Base-by-base conservation (phyloP, 1,140 invertebrate species). In the Pygmarrhopalites habei region DNA sequence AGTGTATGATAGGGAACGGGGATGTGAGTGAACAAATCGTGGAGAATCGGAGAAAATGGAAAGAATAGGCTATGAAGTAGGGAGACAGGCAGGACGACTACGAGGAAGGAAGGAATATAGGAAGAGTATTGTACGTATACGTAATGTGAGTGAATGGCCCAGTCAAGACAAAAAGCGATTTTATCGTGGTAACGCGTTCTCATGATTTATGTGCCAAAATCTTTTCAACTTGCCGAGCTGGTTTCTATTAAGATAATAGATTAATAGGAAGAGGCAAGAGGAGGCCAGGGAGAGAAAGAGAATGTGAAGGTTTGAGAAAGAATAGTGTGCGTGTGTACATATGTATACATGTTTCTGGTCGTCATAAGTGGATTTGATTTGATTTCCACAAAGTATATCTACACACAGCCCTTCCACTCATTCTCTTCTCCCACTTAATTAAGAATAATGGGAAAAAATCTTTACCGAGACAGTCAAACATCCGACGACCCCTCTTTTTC, bases 211-310 rank as follows among this genome's bases (percentile, higher is more conserved):
- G 61, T 52, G 12, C 23, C 41, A 28, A 63, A 63, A 63, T 58
- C 53, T 63, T 63, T 63, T 63, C 46, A 35, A 63, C 15, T 58
- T 63, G 28, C 61, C 53, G 41, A 52, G 41, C 55, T 58, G 49
- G 49, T 52, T 52, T 23, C 61, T 63, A 63, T 63, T 63, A 63
- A 63, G 61, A 63, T 63, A 63, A 63, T 63, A 58, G 55, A 63
- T 63, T 58, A 58, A 49, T 63, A 63, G 32, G 53, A 26, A 12
- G n/a, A 21, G 2, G 28, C 19, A 14, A 10, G 60, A 62, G 60
- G 41, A 32, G 47, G 49, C 35, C 41, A 61, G 49, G 49, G 29
- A 51, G 58, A n/a, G n/a, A n/a, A n/a, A n/a, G n/a, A n/a, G n/a
- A n/a, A n/a, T n/a, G n/a, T n/a, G n/a, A n/a, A n/a, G n/a, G n/a